Conservation (phyloP, 2,113 vertebrate species). For the Callocephalon fimbriatum region DNA sequence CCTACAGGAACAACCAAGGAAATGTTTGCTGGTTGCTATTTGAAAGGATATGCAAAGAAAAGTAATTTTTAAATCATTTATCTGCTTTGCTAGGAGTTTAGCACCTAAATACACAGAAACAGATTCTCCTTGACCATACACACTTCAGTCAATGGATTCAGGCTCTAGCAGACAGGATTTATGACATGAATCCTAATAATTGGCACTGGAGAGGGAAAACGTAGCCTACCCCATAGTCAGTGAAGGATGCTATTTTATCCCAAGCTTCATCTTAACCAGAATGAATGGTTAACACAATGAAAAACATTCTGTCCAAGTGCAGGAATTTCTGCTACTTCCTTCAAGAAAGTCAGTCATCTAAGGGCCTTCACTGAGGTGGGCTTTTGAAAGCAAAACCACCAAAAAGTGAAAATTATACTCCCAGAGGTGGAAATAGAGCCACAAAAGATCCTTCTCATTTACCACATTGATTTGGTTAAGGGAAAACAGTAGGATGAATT, state of each 20-base stretch:
- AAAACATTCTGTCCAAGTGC: not conserved
- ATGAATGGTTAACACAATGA: not conserved
- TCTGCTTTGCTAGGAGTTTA: not conserved
- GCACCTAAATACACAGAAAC: not conserved
- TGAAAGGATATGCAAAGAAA: not conserved
- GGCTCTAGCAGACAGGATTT: not conserved
- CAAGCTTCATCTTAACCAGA: not conserved
- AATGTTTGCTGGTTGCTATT: not conserved
- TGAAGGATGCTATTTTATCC: not conserved
- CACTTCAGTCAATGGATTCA: fast-evolving
- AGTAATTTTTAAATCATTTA: not conserved
- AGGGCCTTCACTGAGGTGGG: not conserved
- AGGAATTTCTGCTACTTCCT: not conserved
- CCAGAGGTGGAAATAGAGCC: not conserved
- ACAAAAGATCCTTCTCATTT: not conserved
- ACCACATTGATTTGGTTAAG: not conserved
- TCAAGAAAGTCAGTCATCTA: not conserved
- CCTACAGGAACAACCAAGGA: not conserved
- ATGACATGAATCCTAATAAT: not conserved
- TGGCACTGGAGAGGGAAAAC: not conserved
- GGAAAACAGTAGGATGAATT: not conserved
- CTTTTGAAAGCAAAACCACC: not conserved
- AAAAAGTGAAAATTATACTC: not conserved
- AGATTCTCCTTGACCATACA: not conserved
- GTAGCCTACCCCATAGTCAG: not conserved